phyloP scores from a whole-genome alignment of 2,113 vertebrate genomes.

The Prinia subflava region DNA sequence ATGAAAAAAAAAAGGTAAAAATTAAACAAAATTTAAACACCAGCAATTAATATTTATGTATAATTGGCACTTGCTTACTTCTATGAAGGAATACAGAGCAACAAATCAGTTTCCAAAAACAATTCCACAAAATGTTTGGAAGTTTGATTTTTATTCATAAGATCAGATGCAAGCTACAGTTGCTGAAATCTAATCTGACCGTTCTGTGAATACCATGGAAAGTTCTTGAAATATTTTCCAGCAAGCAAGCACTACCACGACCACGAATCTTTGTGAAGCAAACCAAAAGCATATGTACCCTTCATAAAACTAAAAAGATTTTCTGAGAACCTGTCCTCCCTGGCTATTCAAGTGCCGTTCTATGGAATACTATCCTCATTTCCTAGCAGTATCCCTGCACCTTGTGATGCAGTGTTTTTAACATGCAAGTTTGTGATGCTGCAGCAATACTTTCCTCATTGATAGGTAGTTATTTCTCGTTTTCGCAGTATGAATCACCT shows the following conservation, averaged over 20 bases:
- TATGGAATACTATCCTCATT: background rate
- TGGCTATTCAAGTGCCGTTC: background rate
- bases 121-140: background rate
- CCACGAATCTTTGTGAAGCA: background rate
- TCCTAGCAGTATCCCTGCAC: background rate
- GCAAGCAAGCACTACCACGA: background rate
- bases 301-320: background rate
- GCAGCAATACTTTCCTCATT: constrained; percentile 36
- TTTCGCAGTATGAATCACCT: background rate
- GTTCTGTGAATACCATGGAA: background rate
- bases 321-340: background rate
- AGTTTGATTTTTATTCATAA: constrained; percentile 34
- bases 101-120: background rate
- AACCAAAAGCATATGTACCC: background rate
- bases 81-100: background rate
- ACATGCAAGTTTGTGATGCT: constrained; percentile 53
- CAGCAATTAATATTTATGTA: background rate
- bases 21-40: background rate
- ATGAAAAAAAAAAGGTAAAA: background rate
- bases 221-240: constrained; percentile 28
- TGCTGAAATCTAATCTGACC: background rate
- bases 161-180: background rate
- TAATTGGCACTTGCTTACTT: background rate
- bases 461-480: background rate
- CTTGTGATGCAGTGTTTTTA: constrained; percentile 21